phyloP scores from a whole-genome alignment of 35 echinoderm and acorn worm genomes.

The Ophiothrix spiculata region DNA sequence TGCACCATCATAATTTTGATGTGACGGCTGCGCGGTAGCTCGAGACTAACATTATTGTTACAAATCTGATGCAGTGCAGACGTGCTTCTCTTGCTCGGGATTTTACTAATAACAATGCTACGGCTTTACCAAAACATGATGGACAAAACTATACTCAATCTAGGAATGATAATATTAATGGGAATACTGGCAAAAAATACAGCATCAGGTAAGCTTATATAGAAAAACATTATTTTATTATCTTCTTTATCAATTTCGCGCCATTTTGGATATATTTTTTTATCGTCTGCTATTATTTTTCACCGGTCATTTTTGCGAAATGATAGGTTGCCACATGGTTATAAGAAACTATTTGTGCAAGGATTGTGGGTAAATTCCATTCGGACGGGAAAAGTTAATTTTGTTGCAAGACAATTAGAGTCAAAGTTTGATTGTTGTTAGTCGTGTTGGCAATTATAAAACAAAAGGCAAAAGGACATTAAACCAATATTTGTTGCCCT shows the following conservation, averaged over 20 bases:
- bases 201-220: constrained; percentile 6
- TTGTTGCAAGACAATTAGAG: too few relatives aligned
- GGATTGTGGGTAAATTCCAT: too few relatives aligned
- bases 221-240: not conserved
- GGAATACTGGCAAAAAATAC: not conserved
- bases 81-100: not conserved
- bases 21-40: not conserved
- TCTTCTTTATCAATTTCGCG: too few relatives aligned
- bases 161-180: not conserved
- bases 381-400: too few relatives aligned
- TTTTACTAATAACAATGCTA: not conserved
- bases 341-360: too few relatives aligned
- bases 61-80: constrained; percentile 4
- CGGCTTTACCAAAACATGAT: constrained; percentile 1
- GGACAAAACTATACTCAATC: not conserved
- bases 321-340: too few relatives aligned
- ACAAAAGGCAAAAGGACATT: too few relatives aligned
- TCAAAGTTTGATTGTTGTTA: too few relatives aligned
- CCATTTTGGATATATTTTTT: too few relatives aligned
- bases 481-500: too few relatives aligned
- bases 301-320: too few relatives aligned
- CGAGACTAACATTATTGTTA: not conserved
- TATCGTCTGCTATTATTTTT: not conserved
- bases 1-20: not conserved
- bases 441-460: too few relatives aligned